Evolutionary conservation across 1,140 invertebrate genomes (phyloP).

Genomic region (Drosophila lini): DNA sequence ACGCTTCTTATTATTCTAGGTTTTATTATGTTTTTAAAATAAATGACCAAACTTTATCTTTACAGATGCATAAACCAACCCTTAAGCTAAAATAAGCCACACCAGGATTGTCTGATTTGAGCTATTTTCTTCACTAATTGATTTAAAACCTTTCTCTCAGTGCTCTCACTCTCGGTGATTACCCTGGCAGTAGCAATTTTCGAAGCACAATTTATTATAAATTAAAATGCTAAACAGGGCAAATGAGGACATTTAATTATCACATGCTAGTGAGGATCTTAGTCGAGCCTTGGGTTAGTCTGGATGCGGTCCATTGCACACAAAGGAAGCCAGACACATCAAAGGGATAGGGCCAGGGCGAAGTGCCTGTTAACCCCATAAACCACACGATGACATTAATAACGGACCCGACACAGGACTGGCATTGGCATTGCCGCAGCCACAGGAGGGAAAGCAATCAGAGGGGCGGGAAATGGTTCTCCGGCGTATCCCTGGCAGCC

Average conservation of each 20-base stretch:
- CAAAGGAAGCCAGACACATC: conserved; percentile 18
- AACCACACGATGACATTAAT: conserved; percentile 81
- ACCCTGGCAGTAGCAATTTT: conserved; percentile 17
- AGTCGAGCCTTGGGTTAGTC: conserved; percentile 28
- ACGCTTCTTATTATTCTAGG: too few relatives aligned
- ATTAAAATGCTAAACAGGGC: conserved; percentile 76
- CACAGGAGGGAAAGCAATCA: conserved; percentile 18
- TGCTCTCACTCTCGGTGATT: conserved; percentile 26
- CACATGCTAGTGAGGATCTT: conserved; percentile 65
- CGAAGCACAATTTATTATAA: conserved; percentile 69
- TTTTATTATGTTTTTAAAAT: too few relatives aligned
- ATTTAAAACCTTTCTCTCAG: conserved; percentile 6
- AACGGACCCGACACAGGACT: conserved; percentile 43
- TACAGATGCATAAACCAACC: neutral
- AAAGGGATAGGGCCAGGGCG: conserved; percentile 11
- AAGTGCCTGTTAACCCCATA: conserved; percentile 63
- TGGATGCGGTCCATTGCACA: conserved; percentile 21
- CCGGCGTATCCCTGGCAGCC: conserved; percentile 9
- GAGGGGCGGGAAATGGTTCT: conserved; percentile 5
- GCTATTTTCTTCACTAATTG: neutral
- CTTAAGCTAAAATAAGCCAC: neutral
- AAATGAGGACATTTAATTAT: conserved; percentile 76
- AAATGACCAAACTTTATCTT: neutral
- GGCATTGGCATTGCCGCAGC: conserved; percentile 19
- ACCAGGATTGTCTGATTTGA: too few relatives aligned